Conservation (phyloP, 2,113 vertebrate genomes). For the Nothocercus nigrocapillus region DNA sequence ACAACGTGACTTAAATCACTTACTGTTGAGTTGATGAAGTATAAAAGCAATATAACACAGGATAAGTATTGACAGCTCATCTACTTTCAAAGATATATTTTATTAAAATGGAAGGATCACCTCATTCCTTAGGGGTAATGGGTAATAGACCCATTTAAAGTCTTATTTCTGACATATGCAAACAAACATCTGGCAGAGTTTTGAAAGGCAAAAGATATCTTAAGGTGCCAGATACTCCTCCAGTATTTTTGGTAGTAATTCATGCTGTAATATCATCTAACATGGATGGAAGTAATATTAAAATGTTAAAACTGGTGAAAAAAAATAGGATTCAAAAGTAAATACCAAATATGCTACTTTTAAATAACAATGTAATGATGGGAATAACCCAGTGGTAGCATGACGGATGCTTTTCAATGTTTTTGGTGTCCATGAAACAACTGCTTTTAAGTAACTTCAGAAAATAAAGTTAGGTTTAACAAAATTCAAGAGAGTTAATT, state of each 20-base stretch:
- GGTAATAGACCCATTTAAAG: no score
- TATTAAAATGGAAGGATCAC: background rate
- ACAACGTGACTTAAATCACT: background rate
- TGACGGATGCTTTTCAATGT: background rate
- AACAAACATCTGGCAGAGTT: background rate
- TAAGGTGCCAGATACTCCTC: background rate
- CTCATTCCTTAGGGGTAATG: background rate
- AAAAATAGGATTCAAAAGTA: background rate
- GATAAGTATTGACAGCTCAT: background rate
- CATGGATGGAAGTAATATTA: background rate
- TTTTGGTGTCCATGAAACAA: background rate
- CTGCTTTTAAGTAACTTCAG: background rate
- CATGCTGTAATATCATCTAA: background rate
- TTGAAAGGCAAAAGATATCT: background rate
- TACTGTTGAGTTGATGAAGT: rapidly evolving
- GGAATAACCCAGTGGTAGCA: background rate
- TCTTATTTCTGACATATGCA: background rate
- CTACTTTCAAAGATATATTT: background rate
- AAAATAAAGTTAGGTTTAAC: background rate
- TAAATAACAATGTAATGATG: background rate
- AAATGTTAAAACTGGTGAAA: background rate
- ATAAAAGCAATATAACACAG: background rate
- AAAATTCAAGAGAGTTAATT: background rate
- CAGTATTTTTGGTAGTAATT: background rate
- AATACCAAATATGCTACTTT: background rate